Conservation (phyloP, 2,797 vertebrate species). For the Falco berigora region DNA sequence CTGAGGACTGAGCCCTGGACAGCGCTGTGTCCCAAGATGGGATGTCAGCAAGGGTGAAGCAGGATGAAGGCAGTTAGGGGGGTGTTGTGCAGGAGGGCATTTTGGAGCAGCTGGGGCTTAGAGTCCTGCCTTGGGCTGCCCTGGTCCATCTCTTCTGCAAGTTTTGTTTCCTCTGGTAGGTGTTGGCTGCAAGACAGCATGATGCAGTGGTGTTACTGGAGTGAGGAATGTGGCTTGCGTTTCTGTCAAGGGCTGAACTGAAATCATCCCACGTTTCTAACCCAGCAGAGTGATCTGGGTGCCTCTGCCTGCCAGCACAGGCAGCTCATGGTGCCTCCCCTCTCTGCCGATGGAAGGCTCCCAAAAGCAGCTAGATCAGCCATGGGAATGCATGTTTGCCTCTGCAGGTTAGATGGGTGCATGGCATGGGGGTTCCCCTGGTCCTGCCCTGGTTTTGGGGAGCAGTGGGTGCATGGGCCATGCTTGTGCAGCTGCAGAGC, state of each 20-base stretch:
- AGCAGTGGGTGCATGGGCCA: neutral
- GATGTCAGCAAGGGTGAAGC: neutral
- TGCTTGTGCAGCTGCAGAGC: neutral
- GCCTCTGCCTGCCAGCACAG: neutral
- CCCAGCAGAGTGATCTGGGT: neutral
- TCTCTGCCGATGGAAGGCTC: neutral
- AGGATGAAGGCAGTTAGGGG: neutral
- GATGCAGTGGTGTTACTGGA: rapidly evolving
- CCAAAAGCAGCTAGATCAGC: neutral
- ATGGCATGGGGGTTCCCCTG: neutral
- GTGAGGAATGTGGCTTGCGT: rapidly evolving
- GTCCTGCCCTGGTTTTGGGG: neutral
- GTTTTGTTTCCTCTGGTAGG: neutral
- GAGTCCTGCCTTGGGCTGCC: neutral
- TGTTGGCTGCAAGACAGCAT: neutral
- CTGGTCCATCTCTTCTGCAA: neutral
- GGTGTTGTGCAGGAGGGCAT: neutral
- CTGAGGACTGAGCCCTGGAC: neutral
- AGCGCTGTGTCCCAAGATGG: rapidly evolving
- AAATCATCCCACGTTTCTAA: rapidly evolving
- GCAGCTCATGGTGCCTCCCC: neutral
- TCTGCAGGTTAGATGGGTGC: neutral
- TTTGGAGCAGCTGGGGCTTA: rapidly evolving
- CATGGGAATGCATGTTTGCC: neutral
- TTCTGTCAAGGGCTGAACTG: neutral